Evolutionary conservation across 2,888 invertebrate genomes (phyloP).

Genomic region (Caenorhabditis sp.): DNA sequence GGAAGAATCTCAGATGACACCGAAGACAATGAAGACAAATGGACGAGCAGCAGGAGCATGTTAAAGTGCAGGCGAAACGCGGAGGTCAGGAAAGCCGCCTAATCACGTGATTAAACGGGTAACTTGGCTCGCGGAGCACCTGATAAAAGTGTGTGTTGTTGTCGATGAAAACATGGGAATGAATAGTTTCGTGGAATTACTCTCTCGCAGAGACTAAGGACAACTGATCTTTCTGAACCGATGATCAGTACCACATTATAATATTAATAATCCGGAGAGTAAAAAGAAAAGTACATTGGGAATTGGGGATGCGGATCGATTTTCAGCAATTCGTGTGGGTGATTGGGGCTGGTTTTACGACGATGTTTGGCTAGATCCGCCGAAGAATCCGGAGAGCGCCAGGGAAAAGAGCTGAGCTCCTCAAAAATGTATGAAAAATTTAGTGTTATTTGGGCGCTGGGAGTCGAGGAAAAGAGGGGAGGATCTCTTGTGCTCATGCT

Average conservation of each 20-base stretch:
- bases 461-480: not conserved
- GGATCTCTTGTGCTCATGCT: not conserved
- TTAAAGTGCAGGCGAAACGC: not conserved
- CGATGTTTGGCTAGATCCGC: not conserved
- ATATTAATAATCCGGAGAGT: no score
- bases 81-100: no score
- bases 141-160: no score
- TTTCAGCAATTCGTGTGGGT: not conserved
- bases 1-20: not conserved
- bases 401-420: conserved; percentile 1
- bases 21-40: not conserved
- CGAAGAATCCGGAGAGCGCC: not conserved
- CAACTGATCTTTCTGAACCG: no score
- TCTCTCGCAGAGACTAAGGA: no score
- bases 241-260: no score
- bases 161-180: no score
- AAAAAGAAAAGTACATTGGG: no score
- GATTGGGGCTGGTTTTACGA: not conserved
- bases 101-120: no score
- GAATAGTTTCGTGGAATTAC: no score
- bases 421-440: conserved; percentile 51
- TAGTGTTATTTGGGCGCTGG: conserved; percentile 28
- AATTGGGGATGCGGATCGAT: no score
- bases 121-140: no score
- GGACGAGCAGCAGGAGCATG: not conserved